These are phyloP conservation scores for Pocillopora verrucosa DNA, from an alignment of 64 coral and sea anemone species.

Conservation along the genomic window DNA sequence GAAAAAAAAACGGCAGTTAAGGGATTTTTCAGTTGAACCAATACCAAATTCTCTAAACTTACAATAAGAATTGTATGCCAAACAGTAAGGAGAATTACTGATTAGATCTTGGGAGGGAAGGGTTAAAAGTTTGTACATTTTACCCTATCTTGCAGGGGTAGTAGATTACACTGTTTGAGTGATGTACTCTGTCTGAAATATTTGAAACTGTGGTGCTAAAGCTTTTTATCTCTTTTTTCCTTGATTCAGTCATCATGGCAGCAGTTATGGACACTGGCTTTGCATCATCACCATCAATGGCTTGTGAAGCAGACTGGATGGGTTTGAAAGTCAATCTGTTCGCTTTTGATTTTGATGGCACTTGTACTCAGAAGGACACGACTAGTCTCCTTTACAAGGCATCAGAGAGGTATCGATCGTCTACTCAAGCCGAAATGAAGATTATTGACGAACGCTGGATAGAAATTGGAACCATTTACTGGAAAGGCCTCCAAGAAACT, in stretches of 20 bases:
- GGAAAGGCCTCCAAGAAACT: slow-evolving; percentile 41
- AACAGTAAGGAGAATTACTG: too few species aligned
- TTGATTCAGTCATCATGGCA: slow-evolving; percentile 41
- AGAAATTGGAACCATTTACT: slow-evolving; percentile 47
- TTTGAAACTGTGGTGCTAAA: neutral
- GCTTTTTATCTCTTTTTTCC: neutral
- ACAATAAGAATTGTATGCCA: too few species aligned
- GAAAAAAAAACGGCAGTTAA: too few species aligned
- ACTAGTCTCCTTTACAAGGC: slow-evolving; percentile 80
- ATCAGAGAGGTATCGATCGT: slow-evolving; percentile 65
- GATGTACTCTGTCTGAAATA: neutral
- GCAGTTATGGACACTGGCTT: slow-evolving; percentile 32
- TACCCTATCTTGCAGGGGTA: too few species aligned
- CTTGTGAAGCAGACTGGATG: slow-evolving; percentile 60
- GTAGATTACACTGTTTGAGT: neutral
- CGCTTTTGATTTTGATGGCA: slow-evolving; percentile 97
- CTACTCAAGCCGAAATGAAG: slow-evolving; percentile 50
- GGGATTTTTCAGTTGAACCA: too few species aligned
- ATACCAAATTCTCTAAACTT: too few species aligned
- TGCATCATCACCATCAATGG: slow-evolving; percentile 22
- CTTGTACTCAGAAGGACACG: slow-evolving; percentile 84
- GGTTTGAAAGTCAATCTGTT: slow-evolving; percentile 69
- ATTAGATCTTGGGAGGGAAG: too few species aligned
- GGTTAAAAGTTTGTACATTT: too few species aligned
- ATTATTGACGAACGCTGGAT: slow-evolving; percentile 71